These are phyloP conservation scores for Zosterops lateralis DNA, from an alignment of 2,113 vertebrate species.

Conservation along the genomic window DNA sequence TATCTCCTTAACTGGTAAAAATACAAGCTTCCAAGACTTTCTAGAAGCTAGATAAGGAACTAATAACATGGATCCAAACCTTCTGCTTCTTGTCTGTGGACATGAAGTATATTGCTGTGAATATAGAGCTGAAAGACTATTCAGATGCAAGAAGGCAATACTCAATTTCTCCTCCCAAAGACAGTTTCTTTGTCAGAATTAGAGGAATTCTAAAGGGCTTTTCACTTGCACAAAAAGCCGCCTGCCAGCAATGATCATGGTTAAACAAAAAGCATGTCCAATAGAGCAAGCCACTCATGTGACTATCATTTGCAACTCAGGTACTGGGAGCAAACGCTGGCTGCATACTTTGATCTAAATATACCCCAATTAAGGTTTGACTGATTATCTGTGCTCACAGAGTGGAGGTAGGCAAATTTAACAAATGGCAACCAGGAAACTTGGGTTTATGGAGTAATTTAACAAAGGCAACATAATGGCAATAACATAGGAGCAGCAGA, in stretches of 20 bases:
- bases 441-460: slow-evolving; percentile 57
- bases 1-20: neutral
- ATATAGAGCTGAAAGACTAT: slow-evolving; percentile 59
- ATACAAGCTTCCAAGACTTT: neutral
- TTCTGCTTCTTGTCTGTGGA: slow-evolving; percentile 36
- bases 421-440: slow-evolving; percentile 14
- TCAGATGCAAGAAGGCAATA: slow-evolving; percentile 65
- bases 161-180: slow-evolving; percentile 62
- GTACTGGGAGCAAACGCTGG: slow-evolving; percentile 33
- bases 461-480: slow-evolving; percentile 55
- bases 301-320: slow-evolving; percentile 62
- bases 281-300: slow-evolving; percentile 63
- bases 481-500: slow-evolving; percentile 51
- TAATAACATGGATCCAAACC: slow-evolving; percentile 17
- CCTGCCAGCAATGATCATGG: slow-evolving; percentile 67
- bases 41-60: neutral
- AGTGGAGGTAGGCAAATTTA: slow-evolving; percentile 59
- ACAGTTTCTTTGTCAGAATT: slow-evolving; percentile 68
- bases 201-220: slow-evolving; percentile 66
- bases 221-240: slow-evolving; percentile 56
- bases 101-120: slow-evolving; percentile 54
- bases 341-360: slow-evolving; percentile 52
- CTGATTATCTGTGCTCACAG: slow-evolving; percentile 49
- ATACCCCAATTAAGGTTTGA: slow-evolving; percentile 43
- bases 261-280: slow-evolving; percentile 70